phyloP scores from a whole-genome alignment of 2,113 vertebrate species.

The Melanerpes formicivorus region DNA sequence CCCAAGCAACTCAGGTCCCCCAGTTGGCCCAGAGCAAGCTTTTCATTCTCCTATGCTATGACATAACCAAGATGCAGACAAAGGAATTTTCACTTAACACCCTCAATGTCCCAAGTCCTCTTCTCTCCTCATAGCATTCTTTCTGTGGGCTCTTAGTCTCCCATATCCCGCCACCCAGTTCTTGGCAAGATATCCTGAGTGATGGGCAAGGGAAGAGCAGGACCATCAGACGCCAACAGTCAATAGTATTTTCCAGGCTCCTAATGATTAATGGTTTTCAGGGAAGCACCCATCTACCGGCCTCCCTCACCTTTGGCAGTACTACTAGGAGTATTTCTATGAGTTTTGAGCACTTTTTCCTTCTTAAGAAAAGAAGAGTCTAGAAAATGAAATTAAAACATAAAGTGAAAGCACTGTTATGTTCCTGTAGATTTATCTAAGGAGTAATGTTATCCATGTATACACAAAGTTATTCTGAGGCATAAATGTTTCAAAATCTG shows the following conservation, averaged over 20 bases:
- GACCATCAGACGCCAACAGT: background rate
- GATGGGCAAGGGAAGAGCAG: background rate
- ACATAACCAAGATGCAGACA: background rate
- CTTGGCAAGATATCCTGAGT: background rate
- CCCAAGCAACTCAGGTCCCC: background rate
- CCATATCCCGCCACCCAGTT: background rate
- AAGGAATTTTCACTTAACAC: background rate
- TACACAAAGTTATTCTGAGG: constrained; percentile 24
- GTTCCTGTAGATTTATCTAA: constrained; percentile 31
- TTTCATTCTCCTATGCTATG: background rate
- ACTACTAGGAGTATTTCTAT: background rate
- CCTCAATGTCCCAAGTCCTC: background rate
- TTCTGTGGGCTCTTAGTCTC: background rate
- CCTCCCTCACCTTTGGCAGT: background rate
- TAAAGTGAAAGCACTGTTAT: background rate
- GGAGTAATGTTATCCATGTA: constrained; percentile 11
- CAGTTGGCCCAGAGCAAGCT: background rate
- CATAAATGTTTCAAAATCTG: constrained; percentile 23
- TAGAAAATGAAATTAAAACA: background rate
- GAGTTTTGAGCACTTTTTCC: background rate
- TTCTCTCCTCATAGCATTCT: background rate
- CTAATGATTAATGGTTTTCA: background rate
- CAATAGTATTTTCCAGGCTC: background rate
- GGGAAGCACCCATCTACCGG: background rate
- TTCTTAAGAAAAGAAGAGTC: background rate